Base-by-base conservation (phyloP, 2,888 invertebrate genomes). In the Leucophenga maculata region DNA sequence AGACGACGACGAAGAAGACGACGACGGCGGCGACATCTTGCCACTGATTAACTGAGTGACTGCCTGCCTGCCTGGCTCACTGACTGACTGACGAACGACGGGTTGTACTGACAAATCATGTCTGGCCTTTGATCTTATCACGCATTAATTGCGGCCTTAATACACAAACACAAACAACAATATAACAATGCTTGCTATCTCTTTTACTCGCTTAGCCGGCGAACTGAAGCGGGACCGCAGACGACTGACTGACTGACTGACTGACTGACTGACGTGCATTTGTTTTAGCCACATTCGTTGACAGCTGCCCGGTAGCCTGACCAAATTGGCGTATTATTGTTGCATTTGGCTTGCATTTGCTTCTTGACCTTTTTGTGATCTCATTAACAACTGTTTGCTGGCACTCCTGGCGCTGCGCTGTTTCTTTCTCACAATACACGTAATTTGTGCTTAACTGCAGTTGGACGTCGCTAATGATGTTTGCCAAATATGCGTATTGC, bases 121-220 rank as follows among this genome's bases (percentile, higher is more conserved):
- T 80, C 83, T 83, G 73, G 77, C 77, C 82, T 78, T 85, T 82
- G 85, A 85, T 85, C 77, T 80, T 83, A 80, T 84, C 78, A 52
- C 65, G 65, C 66, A 73, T 67, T 72, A 68, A 50, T 57, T 65
- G 60, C 16, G n/a, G 31, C 44, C 16, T 54, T 66, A 6, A n/a
- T 16, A 39, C 44, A 64, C 4, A 26, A 16, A 26, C 54, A 55
- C 20, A 20, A 8, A 16, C 31, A n/a, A 32, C 59, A 60, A n/a
- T 60, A n/a, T 13, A 6, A 9, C 0, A 8, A 48, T 14, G 9
- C 48, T 48, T 48, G 16, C 6, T 52, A 16, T 18, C 16, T 16
- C 14, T 11, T 22, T 18, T 22, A 6, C 54, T 55, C 54, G 14
- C 4, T 22, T 55, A 20, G 55, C 55, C 22, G 13, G 6, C 20